Evolutionary conservation across 1,140 invertebrate genomes (phyloP), one percentile per base, ranked within the genome.

Genomic region (Aphidius gifuensis): DNA sequence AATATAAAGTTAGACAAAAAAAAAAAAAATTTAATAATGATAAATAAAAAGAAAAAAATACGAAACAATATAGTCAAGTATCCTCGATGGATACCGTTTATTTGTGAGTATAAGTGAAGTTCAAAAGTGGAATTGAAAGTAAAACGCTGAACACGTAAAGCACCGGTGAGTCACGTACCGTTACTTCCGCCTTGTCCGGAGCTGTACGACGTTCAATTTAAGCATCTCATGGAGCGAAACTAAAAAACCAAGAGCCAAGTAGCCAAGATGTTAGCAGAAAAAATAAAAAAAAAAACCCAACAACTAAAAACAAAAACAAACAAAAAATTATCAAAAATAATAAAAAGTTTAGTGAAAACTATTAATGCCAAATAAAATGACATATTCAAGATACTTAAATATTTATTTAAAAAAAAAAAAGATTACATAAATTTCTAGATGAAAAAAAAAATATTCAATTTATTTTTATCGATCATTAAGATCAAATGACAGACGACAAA

Each of bases 111-210:
- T 69, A 71, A 74, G 75, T 71, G 74, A 78, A 77, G 71, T 77
- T 76, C 68, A 65, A 74, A 73, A 72, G 69, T 75, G 69, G 72
- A 78, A 77, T 75, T 78, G 75, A 77, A 76, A 77, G 71, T 71
- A 68, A 73, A 75, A 72, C 74, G 67, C 67, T 66, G 66, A 68
- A 69, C 69, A 71, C 66, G 69, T 67, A 64, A 69, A 66, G 55
- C 60, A 62, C 49, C 53, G 54, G 42, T 60, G 58, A 64, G 57
- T 62, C 56, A 62, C 60, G 60, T 62, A 60, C 49, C 60, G 57
- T 49, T 51, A 58, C 40, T 62, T 62, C 51, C 58, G 56, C 43
- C 53, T 62, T 54, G 43, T 56, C 44, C 45, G 39, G 46, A 61
- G 50, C 23, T 51, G 58, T 60, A 64, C 58, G 62, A 64, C 62